These are phyloP conservation scores for Etia nguti DNA, from an alignment of 2,113 vertebrate species.

Conservation along the genomic window DNA sequence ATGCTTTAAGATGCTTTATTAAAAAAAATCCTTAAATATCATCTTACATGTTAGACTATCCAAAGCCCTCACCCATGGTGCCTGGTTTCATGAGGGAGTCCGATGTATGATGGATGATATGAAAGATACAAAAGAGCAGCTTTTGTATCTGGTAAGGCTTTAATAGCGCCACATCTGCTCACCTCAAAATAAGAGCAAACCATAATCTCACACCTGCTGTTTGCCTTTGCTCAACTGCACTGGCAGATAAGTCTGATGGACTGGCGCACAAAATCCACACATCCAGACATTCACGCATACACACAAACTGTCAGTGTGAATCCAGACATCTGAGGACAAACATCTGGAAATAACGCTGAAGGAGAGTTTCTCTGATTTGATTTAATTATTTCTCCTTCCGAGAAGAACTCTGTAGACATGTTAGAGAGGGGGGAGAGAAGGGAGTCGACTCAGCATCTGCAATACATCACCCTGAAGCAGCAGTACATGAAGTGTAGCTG, in stretches of 20 bases:
- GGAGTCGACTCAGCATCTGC: slow-evolving; percentile 5
- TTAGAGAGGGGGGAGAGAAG: not conserved
- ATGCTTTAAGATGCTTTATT: not conserved
- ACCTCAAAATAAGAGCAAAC: slow-evolving; percentile 42
- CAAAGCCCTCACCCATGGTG: not conserved
- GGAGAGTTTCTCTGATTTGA: slow-evolving; percentile 22
- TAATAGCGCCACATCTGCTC: slow-evolving; percentile 58
- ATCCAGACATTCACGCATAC: not conserved
- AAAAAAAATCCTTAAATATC: not conserved
- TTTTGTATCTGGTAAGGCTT: slow-evolving; percentile 30
- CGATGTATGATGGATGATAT: slow-evolving; percentile 1
- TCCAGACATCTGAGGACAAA: slow-evolving; percentile 47
- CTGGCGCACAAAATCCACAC: not conserved
- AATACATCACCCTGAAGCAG: slow-evolving; percentile 14
- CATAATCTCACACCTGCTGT: slow-evolving; percentile 69
- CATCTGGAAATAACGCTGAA: slow-evolving; percentile 58
- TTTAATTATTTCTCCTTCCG: slow-evolving; percentile 24
- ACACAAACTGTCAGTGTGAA: slow-evolving; percentile 19
- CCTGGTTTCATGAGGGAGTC: not conserved
- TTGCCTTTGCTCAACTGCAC: slow-evolving; percentile 41
- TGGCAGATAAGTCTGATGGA: slow-evolving; percentile 43
- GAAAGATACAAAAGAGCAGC: slow-evolving; percentile 29
- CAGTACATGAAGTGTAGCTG: slow-evolving; percentile 31
- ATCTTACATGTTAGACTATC: not conserved
- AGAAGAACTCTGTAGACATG: slow-evolving; percentile 13